Percentiles rank a stretch among this genome's conserved stretches.
phyloP scores from a whole-genome alignment of 2,797 vertebrate genomes.

The Epinephelus malabaricus region DNA sequence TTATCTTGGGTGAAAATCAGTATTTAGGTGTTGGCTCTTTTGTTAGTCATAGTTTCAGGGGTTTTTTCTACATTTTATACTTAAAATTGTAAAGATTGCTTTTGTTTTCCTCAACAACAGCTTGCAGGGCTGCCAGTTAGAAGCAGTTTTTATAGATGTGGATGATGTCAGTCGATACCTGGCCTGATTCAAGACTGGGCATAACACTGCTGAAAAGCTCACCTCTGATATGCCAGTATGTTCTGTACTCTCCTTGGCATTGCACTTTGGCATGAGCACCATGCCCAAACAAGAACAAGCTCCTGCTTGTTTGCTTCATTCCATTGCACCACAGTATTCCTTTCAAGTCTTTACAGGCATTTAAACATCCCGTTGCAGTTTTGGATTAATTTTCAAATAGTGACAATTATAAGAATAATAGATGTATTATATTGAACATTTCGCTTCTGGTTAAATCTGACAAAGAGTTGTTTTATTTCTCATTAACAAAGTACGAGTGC shows the following conservation, averaged over 20 bases:
- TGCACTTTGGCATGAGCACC: slow-evolving; percentile 23
- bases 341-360: slow-evolving; percentile 8
- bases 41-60: background rate
- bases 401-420: background rate
- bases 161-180: slow-evolving; percentile 21
- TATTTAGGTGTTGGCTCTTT: slow-evolving; percentile 4
- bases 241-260: slow-evolving; percentile 42
- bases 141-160: slow-evolving; percentile 2
- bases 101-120: background rate
- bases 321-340: background rate
- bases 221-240: slow-evolving; percentile 9
- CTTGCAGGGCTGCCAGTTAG: slow-evolving; percentile 15
- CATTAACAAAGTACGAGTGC: background rate
- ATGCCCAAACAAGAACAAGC: slow-evolving; percentile 65
- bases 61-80: background rate
- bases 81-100: background rate
- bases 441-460: slow-evolving; percentile 1
- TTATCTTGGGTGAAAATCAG: background rate
- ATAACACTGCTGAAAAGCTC: slow-evolving; percentile 22
- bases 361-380: background rate
- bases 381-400: background rate
- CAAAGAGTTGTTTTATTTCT: slow-evolving; percentile 16
- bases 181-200: slow-evolving; percentile 31
- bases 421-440: background rate
- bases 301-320: slow-evolving; percentile 55